These are phyloP conservation scores for Sebastes iracundus DNA, from an alignment of 2,797 vertebrate species.

Conservation along the genomic window DNA sequence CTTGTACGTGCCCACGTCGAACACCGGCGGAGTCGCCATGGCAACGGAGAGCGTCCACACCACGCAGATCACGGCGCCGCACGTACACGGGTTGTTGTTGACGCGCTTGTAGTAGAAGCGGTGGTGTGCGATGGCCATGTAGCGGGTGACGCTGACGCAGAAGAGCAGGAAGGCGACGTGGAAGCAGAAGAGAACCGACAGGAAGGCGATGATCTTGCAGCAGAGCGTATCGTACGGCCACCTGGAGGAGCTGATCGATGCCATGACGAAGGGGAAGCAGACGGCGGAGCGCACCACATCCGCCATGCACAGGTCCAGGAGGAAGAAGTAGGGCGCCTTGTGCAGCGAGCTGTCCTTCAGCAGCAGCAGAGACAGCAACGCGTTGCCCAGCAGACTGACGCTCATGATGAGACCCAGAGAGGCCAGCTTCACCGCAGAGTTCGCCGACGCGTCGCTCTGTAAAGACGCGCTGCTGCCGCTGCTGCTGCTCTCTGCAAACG, in stretches of 20 bases:
- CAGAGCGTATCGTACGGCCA: conserved; percentile 88
- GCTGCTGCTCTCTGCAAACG: conserved; percentile 79
- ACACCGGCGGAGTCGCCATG: conserved; percentile 95
- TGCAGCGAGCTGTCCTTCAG: conserved; percentile 91
- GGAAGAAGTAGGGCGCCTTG: conserved; percentile 93
- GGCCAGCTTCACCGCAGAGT: conserved; percentile 91
- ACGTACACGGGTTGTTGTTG: conserved; percentile 88
- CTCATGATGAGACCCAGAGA: conserved; percentile 91
- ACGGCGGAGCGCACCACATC: conserved; percentile 91
- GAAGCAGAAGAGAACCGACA: conserved; percentile 95
- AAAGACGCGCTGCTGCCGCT: conserved; percentile 77
- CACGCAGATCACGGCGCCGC: conserved; percentile 92
- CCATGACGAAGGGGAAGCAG: conserved; percentile 96
- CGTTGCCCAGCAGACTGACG: conserved; percentile 91
- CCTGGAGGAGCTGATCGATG: conserved; percentile 86
- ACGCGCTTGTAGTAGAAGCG: conserved; percentile 95
- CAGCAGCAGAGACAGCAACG: conserved; percentile 90
- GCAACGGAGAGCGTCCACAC: conserved; percentile 95
- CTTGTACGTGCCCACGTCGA: conserved; percentile 93
- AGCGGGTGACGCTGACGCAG: conserved; percentile 94
- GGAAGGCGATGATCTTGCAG: conserved; percentile 94
- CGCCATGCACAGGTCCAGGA: conserved; percentile 93
- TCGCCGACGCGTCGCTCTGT: conserved; percentile 84
- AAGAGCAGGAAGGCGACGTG: conserved; percentile 95
- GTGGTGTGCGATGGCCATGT: conserved; percentile 98